phyloP scores from a whole-genome alignment of 2,113 vertebrate species.

The Vicugna pacos region DNA sequence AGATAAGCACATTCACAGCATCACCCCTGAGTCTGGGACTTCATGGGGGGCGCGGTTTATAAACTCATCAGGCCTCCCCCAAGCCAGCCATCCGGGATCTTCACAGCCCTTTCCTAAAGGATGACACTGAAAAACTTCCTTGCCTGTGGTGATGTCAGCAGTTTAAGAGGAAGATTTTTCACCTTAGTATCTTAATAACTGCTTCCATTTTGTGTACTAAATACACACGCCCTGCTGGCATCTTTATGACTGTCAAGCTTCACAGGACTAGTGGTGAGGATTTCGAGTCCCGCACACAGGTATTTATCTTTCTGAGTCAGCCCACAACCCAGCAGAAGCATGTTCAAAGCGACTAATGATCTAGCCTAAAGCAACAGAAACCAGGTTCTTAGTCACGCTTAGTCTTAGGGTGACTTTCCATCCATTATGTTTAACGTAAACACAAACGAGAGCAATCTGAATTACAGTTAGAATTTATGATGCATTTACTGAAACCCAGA shows the following conservation, averaged over 20 bases:
- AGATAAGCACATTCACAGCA: constrained; percentile 20
- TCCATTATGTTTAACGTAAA: constrained; percentile 59
- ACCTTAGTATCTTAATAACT: background rate
- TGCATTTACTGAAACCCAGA: constrained; percentile 59
- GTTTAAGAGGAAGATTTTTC: background rate
- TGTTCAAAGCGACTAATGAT: constrained; percentile 19
- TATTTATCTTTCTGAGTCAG: background rate
- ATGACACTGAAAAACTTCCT: background rate
- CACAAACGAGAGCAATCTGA: constrained; percentile 56
- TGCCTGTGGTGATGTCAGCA: background rate
- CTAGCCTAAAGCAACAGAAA: constrained; percentile 41
- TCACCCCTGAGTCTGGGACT: background rate
- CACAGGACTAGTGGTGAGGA: background rate
- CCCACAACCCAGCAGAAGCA: background rate
- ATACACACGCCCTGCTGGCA: background rate
- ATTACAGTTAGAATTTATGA: constrained; percentile 70
- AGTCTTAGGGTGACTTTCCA: background rate
- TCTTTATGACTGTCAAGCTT: background rate
- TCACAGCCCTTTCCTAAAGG: background rate
- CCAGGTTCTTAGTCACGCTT: constrained; percentile 5
- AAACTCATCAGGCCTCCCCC: background rate
- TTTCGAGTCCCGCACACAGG: background rate
- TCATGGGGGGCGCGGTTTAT: background rate
- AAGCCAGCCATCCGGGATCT: accelerated
- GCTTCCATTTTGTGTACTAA: background rate